Evolutionary conservation across 2,888 invertebrate species (phyloP), one percentile per base, ranked within the genome.

Genomic region (Cantharis flavilabris): DNA sequence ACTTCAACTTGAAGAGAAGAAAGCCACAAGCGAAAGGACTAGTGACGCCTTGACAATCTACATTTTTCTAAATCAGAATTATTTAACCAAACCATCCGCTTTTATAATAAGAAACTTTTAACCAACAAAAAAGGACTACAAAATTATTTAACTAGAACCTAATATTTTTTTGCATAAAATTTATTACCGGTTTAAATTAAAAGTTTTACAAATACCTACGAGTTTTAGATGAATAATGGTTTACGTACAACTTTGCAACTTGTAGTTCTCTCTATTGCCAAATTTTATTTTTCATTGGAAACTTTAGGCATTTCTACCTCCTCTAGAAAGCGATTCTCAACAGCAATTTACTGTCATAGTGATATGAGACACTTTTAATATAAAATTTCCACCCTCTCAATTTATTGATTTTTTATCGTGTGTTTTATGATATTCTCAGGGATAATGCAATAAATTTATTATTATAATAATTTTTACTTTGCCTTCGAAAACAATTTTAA

Each of bases 211-310:
- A 20, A 62, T 28, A 65, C 69, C 28, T 73, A 73, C 49, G 13
- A 73, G 73, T 73, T 73, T 33, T 62, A 69, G 73, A 30, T 73
- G 69, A 73, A 73, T 73, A 73, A 73, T 73, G 20, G 73, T 62
- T 62, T 69, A 69, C 69, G n/a, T 73, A 69, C 69, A 69, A 18
- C 73, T 67, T 62, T 23, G 69, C 9, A 73, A 73, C 69, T 69
- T 73, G 33, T 62, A 73, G 26, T 28, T 69, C 73, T 69, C 69
- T 75, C 70, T 70, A 70, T 75, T 70, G 70, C 75, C 75, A 71
- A 70, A 75, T 75, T 75, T 73, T 70, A 70, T 33, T 62, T 33
- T 62, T 49, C 28, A 71, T 64, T 64, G 14, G 33, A 63, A 75
- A 75, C 65, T 75, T 70, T 75, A 49, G 75, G 23, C 63, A 26